Base-by-base conservation (phyloP, 2,888 invertebrate species). In the Thalpophila matura region DNA sequence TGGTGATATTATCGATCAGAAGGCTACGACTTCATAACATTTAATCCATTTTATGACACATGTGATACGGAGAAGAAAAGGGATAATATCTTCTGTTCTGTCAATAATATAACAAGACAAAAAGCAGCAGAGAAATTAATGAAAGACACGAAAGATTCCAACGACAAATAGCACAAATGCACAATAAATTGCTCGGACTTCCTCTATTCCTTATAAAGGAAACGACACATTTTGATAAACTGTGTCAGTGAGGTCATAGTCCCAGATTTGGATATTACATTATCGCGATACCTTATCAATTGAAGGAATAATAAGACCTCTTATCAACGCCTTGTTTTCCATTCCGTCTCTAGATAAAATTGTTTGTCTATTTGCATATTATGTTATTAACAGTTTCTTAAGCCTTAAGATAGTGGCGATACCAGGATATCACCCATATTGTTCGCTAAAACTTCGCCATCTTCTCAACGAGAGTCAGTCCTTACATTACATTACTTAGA, bases 191-290 rank as follows among this genome's bases (percentile, higher is more conserved):
- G n/a, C n/a, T n/a, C n/a, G n/a, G n/a, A 16, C 18, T 56, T 59
- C 53, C 18, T 33, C 46, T 29, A 20, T 37, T 16, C 49, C 27
- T 20, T 60, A 60, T 33, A 37, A 59, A 75, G 58, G 43, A 55
- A 63, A 61, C 57, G 60, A 56, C 80, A 63, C 68, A 64, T 47
- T 61, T 59, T 12, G 27, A 43, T 24, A 49, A 74, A 72, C 12
- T 80, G 74, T 80, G 77, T 80, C 77, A 77, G 47, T 49, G 47
- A 77, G 77, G 60, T 80, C 71, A 51, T 54, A 73, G 74, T 27
- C 64, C 64, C 62, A 67, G 70, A 74, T 70, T 70, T 58, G 0
- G 33, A 24, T 22, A 58, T 57, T 55, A 38, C 45, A 51, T 24
- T 37, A 74, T 74, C 64, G 27, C 18, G 70, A 67, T 74, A 67